Conservation (phyloP, 2,797 vertebrate species). For the Anabas testudineus region DNA sequence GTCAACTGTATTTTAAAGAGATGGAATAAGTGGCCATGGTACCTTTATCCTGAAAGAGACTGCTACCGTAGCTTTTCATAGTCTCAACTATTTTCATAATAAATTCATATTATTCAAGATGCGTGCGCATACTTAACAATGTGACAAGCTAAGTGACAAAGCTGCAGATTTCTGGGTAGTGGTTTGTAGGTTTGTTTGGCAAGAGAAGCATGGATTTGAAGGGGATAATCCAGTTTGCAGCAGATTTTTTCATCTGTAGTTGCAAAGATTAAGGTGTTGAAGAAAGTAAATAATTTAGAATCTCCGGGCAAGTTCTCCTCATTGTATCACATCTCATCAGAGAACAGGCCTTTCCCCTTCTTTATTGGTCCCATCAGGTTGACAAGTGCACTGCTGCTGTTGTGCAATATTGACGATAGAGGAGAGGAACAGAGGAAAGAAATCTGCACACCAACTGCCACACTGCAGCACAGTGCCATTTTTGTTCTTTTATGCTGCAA, state of each 20-base stretch:
- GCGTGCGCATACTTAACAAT: background rate
- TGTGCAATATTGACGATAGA: constrained; percentile 54
- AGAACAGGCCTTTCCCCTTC: constrained; percentile 15
- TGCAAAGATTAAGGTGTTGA: constrained; percentile 15
- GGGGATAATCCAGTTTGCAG: background rate
- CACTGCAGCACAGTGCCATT: background rate
- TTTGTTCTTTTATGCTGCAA: constrained; percentile 5
- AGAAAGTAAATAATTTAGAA: constrained; percentile 61
- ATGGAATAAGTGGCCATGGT: background rate
- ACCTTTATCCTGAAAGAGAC: background rate
- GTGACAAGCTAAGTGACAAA: background rate
- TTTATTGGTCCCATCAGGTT: constrained; percentile 41
- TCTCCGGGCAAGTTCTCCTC: constrained; percentile 9
- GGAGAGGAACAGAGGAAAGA: constrained; percentile 31
- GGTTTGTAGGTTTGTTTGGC: background rate
- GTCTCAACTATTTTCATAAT: too few species aligned
- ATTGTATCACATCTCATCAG: constrained; percentile 46
- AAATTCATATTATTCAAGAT: background rate
- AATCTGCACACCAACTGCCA: constrained; percentile 8
- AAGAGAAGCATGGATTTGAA: background rate
- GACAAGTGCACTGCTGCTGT: constrained; percentile 44
- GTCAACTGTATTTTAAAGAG: background rate
- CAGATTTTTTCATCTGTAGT: constrained; percentile 8
- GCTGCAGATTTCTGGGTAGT: background rate
- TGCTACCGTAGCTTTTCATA: too few species aligned